Conservation (phyloP, 2,888 invertebrate genomes). For the Mactromeris polynyma region DNA sequence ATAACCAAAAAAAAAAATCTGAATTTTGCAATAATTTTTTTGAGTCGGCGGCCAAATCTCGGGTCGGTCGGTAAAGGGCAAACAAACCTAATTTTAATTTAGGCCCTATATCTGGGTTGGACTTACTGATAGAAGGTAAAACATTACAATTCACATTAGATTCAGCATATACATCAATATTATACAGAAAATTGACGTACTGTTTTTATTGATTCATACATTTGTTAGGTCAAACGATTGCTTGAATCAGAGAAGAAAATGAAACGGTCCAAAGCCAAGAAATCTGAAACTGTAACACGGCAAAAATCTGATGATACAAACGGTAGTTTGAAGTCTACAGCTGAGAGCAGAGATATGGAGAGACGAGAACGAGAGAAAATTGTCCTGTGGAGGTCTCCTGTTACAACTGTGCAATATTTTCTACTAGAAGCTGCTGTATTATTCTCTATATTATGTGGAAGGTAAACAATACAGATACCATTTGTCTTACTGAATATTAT, state of each 20-base stretch:
- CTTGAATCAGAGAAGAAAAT: constrained; percentile 57
- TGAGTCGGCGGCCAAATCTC: no score
- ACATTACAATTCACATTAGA: no score
- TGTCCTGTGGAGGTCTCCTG: constrained; percentile 94
- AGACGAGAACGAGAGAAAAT: constrained; percentile 85
- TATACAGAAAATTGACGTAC: no score
- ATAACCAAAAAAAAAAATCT: no score
- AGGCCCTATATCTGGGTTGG: no score
- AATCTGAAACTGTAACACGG: constrained; percentile 48
- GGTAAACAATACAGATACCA: constrained; percentile 89
- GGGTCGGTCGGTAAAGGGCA: no score
- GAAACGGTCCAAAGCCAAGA: constrained; percentile 62
- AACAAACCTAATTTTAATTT: no score
- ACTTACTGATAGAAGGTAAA: no score
- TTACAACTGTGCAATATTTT: constrained; percentile 94
- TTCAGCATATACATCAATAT: no score
- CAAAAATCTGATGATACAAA: constrained; percentile 64
- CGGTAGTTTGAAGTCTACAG: constrained; percentile 62
- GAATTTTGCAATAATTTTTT: no score
- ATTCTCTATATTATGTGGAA: constrained; percentile 89
- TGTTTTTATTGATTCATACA: neutral
- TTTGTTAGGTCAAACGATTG: constrained; percentile 61
- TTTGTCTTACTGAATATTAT: no score
- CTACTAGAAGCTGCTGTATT: constrained; percentile 91
- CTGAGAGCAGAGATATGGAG: constrained; percentile 68